Percentiles rank a stretch among this genome's conserved stretches.
Conservation (phyloP, 2,888 invertebrate species). For the Apamea epomidion region DNA sequence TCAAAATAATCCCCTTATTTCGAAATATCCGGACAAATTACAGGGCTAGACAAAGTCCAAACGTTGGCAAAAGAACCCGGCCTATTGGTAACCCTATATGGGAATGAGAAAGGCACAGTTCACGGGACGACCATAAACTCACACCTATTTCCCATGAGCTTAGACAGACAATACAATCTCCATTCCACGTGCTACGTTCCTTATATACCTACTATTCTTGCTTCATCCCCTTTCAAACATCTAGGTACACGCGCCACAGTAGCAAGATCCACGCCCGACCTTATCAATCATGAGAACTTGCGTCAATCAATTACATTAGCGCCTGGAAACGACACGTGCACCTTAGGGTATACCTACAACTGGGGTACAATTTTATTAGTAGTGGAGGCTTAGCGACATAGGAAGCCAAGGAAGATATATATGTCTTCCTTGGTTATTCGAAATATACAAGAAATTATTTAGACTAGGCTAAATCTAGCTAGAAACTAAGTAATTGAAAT, state of each 20-base stretch:
- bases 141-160: conserved; percentile 36
- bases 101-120: neutral
- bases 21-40: neutral
- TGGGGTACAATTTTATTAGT: neutral
- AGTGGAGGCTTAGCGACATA: neutral
- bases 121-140: conserved; percentile 16
- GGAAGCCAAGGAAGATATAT: neutral
- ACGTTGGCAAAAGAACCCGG: neutral
- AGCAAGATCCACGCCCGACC: neutral
- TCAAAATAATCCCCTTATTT: neutral
- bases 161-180: neutral
- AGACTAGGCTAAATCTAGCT: neutral
- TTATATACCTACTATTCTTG: neutral
- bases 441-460: neutral
- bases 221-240: neutral
- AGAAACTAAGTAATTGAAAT: neutral
- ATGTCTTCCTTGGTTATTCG: neutral
- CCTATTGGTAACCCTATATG: neutral
- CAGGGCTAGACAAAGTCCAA: neutral
- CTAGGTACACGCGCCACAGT: neutral
- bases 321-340: conserved; percentile 1
- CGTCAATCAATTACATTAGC: conserved; percentile 11
- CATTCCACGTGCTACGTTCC: neutral
- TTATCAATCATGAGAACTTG: conserved; percentile 17
- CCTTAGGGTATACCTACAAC: neutral